Conservation (phyloP, 2,888 invertebrate genomes). For the Chrysolina haemoptera region DNA sequence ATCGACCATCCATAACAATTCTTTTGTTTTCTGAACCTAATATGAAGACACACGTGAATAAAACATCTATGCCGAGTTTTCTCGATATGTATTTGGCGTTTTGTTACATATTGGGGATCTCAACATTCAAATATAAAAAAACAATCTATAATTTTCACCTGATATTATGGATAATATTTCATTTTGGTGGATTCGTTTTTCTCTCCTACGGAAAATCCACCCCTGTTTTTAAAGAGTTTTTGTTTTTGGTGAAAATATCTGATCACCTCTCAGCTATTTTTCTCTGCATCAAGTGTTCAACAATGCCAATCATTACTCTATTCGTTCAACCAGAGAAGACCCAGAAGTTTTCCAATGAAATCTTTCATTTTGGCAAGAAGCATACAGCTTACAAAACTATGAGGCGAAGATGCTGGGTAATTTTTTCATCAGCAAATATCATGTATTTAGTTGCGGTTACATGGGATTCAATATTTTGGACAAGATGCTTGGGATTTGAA, state of each 20-base stretch:
- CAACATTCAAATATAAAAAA: not conserved
- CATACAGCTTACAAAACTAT: not conserved
- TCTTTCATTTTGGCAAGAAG: not conserved
- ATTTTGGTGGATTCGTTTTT: not conserved
- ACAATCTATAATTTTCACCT: not conserved
- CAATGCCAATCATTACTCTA: not conserved
- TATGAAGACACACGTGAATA: not conserved
- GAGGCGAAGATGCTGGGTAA: not conserved
- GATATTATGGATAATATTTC: slow-evolving; percentile 10
- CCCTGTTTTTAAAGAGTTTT: not conserved
- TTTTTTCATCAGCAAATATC: not conserved
- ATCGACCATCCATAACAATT: too few relatives aligned
- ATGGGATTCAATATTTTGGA: slow-evolving; percentile 1
- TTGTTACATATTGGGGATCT: not conserved
- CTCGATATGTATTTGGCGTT: not conserved
- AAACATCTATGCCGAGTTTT: not conserved
- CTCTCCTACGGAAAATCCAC: slow-evolving; percentile 5
- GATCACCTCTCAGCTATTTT: not conserved
- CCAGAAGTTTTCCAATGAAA: not conserved
- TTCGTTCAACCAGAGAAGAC: slow-evolving; percentile 5
- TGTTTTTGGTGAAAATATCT: slow-evolving; percentile 7
- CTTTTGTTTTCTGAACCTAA: not conserved
- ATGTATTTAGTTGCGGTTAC: not conserved
- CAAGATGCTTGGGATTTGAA: not conserved
- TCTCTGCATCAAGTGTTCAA: not conserved